A percentile compares a stretch with the other conserved stretches of the same genome.
These are phyloP conservation scores for Halichoerus grypus DNA, from an alignment of 2,113 vertebrate species.

Conservation along the genomic window DNA sequence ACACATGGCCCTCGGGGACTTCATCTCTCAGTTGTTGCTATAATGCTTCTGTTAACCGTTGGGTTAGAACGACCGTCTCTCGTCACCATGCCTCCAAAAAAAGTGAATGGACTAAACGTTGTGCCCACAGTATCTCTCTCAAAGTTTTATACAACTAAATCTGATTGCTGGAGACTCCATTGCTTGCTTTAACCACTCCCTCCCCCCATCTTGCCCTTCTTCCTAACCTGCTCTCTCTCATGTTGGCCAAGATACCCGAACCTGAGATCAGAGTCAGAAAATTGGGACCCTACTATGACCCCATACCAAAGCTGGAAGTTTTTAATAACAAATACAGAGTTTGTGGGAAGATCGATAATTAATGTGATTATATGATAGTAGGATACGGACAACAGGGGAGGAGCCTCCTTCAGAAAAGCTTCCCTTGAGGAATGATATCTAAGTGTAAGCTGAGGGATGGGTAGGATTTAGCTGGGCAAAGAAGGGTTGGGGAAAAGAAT, in stretches of 20 bases:
- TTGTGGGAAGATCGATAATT: not conserved
- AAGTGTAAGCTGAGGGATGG: not conserved
- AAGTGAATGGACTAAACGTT: not conserved
- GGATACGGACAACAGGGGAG: not conserved
- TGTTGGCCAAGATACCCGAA: constrained; percentile 35
- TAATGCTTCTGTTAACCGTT: not conserved
- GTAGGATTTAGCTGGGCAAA: not conserved
- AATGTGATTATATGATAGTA: not conserved
- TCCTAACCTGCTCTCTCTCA: not conserved
- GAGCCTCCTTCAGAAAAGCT: not conserved
- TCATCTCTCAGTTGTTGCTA: not conserved
- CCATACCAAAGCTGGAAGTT: not conserved
- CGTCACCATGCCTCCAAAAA: not conserved
- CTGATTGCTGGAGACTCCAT: not conserved
- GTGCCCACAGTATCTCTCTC: not conserved
- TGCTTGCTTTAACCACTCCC: not conserved
- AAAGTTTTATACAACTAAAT: not conserved
- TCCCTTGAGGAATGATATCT: not conserved
- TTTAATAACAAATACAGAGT: not conserved
- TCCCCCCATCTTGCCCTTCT: not conserved
- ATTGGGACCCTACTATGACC: not conserved
- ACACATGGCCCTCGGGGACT: too few species aligned
- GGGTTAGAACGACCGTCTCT: not conserved
- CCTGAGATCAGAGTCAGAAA: constrained; percentile 36
- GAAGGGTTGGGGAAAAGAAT: not conserved